Conservation (phyloP, 2,797 vertebrate genomes). For the Phrynocephalus guinanensis region DNA sequence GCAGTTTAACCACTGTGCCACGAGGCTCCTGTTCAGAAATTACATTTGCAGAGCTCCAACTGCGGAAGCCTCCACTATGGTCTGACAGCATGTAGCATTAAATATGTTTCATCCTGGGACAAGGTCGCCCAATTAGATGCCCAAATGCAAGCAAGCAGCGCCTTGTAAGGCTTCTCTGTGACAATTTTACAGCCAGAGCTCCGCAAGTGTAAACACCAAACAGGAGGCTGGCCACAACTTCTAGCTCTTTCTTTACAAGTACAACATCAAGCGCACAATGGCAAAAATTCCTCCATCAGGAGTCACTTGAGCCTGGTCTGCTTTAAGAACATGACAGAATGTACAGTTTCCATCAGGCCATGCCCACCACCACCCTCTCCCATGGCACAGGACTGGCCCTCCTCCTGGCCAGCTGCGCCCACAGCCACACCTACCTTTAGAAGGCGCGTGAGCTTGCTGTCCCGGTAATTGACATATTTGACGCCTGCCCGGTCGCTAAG, state of each 20-base stretch:
- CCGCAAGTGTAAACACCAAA: no score
- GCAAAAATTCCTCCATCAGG: background rate
- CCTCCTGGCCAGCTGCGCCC: background rate
- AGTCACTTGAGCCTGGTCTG: background rate
- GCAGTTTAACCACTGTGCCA: no score
- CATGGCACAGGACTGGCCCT: background rate
- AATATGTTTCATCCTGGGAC: no score
- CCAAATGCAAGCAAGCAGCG: no score
- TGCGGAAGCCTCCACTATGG: no score
- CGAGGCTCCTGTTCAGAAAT: no score
- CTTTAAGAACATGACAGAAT: background rate
- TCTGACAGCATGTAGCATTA: no score
- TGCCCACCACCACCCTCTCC: background rate
- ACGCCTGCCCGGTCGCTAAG: conserved; percentile 85
- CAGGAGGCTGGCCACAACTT: no score
- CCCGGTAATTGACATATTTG: conserved; percentile 93
- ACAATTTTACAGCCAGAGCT: no score
- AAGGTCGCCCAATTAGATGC: no score
- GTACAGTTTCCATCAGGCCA: background rate
- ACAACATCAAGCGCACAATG: background rate
- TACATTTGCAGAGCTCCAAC: no score
- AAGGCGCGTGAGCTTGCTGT: conserved; percentile 94
- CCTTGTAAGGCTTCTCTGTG: no score
- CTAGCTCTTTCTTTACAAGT: background rate
- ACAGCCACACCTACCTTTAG: conserved; percentile 82